These are phyloP conservation scores for Esox lucius DNA, from an alignment of 2,797 vertebrate genomes.

Conservation along the genomic window DNA sequence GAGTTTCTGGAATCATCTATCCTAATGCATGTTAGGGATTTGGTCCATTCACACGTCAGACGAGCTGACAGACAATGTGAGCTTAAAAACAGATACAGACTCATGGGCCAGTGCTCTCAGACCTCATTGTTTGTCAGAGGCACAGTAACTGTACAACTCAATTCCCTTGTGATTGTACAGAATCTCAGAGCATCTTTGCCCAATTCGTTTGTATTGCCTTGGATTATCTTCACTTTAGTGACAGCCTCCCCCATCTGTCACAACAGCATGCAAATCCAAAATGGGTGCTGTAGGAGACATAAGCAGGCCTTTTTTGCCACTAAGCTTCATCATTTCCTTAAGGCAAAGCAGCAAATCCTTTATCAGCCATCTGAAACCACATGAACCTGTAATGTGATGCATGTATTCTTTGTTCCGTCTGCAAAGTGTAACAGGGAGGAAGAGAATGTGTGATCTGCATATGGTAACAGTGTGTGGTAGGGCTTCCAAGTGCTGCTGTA, in stretches of 20 bases:
- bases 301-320: not conserved
- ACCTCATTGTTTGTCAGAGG: not conserved
- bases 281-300: constrained; percentile 5
- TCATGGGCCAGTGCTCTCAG: not conserved
- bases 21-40: not conserved
- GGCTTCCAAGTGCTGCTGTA: not conserved
- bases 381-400: constrained; percentile 1
- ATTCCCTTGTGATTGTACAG: not conserved
- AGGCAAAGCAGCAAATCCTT: constrained; percentile 5
- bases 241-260: constrained; percentile 37
- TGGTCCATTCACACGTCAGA: not conserved
- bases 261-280: constrained; percentile 24
- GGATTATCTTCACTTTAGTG: constrained; percentile 47
- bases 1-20: not conserved
- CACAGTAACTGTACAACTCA: not conserved
- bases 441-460: not conserved
- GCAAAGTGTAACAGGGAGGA: not conserved
- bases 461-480: not conserved
- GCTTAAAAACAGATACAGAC: not conserved
- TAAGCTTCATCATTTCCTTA: not conserved
- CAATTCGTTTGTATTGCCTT: constrained; percentile 15
- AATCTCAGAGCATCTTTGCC: not conserved
- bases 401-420: not conserved
- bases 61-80: not conserved
- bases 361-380: not conserved